Evolutionary conservation across 92 coral and sea anemone species (phyloP).

Genomic region (Porites cylindrica): DNA sequence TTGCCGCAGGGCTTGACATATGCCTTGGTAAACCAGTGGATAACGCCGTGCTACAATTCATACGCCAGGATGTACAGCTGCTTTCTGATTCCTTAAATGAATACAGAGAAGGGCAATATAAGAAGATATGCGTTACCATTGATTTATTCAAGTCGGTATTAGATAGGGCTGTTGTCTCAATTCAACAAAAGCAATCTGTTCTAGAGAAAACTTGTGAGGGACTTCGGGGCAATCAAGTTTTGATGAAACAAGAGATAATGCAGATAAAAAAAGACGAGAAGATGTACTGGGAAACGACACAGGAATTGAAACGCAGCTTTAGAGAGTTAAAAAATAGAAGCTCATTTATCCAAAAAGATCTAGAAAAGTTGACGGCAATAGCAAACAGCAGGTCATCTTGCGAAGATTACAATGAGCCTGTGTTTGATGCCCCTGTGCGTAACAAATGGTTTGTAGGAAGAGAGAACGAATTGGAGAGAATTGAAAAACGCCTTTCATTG

Average conservation of each 20-base stretch:
- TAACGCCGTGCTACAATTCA: slow-evolving; percentile 11
- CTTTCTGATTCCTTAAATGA: slow-evolving; percentile 16
- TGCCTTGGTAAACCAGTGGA: slow-evolving; percentile 55
- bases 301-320: background rate
- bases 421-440: slow-evolving; percentile 45
- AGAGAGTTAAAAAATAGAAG: background rate
- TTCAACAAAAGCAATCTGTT: background rate
- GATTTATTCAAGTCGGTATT: slow-evolving; percentile 5
- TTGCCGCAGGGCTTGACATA: slow-evolving; percentile 31
- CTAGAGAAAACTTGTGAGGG: background rate
- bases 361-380: background rate
- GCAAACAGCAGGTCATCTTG: background rate
- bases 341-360: slow-evolving; percentile 1
- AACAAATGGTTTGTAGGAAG: slow-evolving; percentile 56
- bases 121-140: background rate
- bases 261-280: background rate
- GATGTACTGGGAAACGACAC: slow-evolving; percentile 7
- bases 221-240: background rate
- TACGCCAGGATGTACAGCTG: slow-evolving; percentile 26
- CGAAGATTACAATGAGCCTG: background rate
- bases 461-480: slow-evolving; percentile 15
- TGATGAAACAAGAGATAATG: background rate
- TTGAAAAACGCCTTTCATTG: slow-evolving; percentile 25
- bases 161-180: background rate
- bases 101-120: background rate